Evolutionary conservation across 2,113 vertebrate species (phyloP).

Genomic region (Bombycilla garrulus): DNA sequence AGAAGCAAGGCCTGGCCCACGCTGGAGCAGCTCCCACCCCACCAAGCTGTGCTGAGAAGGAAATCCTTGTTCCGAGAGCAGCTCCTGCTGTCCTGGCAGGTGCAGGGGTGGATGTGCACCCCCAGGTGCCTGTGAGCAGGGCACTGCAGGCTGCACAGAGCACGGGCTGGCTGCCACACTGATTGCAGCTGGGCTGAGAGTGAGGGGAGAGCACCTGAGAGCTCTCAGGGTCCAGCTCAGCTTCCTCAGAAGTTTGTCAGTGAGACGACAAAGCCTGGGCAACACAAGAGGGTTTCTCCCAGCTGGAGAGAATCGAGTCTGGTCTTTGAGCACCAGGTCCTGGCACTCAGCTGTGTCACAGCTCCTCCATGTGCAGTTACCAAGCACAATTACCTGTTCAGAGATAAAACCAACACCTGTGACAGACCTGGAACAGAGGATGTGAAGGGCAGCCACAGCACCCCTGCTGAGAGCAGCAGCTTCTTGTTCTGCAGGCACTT

Average conservation of each 20-base stretch:
- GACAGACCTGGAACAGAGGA: not conserved
- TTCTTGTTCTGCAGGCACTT: not conserved
- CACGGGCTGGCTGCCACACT: not conserved
- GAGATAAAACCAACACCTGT: not conserved
- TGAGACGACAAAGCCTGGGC: not conserved
- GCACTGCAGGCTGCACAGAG: not conserved
- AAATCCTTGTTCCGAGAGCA: not conserved
- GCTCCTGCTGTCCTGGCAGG: not conserved
- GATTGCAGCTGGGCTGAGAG: not conserved
- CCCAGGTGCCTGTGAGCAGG: not conserved
- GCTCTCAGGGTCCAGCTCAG: not conserved
- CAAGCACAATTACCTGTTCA: not conserved
- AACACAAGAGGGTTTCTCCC: not conserved
- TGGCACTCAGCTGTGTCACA: not conserved
- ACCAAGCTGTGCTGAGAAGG: not conserved
- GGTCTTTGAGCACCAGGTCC: not conserved
- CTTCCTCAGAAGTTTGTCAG: not conserved
- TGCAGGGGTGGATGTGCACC: not conserved
- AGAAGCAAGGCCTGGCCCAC: not conserved
- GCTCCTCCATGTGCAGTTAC: not conserved
- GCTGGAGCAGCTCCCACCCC: not conserved
- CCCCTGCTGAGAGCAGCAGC: not conserved
- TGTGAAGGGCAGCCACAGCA: not conserved
- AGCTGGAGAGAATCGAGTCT: not conserved
- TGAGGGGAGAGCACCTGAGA: not conserved